A percentile compares a stretch with the other conserved stretches of the same genome.
phyloP scores from a whole-genome alignment of 2,888 invertebrate species.

The Pseudoips prasinana region DNA sequence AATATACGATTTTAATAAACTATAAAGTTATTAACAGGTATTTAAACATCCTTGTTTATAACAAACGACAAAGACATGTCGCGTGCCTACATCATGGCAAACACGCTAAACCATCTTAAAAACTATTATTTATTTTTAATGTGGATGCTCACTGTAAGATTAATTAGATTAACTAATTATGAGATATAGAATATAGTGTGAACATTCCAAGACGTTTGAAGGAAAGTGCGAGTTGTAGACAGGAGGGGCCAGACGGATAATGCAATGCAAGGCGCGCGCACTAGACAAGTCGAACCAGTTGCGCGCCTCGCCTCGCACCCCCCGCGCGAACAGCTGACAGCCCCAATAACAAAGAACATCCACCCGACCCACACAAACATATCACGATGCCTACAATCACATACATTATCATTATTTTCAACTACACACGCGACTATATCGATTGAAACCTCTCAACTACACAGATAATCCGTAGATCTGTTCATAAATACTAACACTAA shows the following conservation, averaged over 20 bases:
- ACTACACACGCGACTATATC: constrained; percentile 24
- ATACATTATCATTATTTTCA: constrained; percentile 28
- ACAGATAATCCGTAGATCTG: constrained; percentile 8
- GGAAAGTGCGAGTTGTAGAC: constrained; percentile 13
- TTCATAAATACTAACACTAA: not conserved
- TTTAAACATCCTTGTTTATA: too few species aligned
- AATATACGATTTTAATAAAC: too few species aligned
- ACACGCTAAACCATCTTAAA: too few species aligned
- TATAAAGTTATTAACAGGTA: too few species aligned
- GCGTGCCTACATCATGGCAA: too few species aligned
- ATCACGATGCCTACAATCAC: constrained; percentile 35
- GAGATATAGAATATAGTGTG: too few species aligned
- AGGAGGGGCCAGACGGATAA: constrained; percentile 11
- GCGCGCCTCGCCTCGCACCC: constrained; percentile 33
- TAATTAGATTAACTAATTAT: too few species aligned
- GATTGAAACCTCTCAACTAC: constrained; percentile 12
- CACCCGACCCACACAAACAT: constrained; percentile 42
- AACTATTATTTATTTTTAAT: too few species aligned
- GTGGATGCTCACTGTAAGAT: too few species aligned
- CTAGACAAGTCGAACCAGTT: constrained; percentile 51
- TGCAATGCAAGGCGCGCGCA: constrained; percentile 41
- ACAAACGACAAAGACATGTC: too few species aligned
- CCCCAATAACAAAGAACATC: constrained; percentile 68
- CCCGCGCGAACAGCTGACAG: constrained; percentile 68
- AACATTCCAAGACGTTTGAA: constrained; percentile 2